These are phyloP conservation scores for Phthorimaea operculella DNA, from an alignment of 1,140 invertebrate species.

Conservation along the genomic window DNA sequence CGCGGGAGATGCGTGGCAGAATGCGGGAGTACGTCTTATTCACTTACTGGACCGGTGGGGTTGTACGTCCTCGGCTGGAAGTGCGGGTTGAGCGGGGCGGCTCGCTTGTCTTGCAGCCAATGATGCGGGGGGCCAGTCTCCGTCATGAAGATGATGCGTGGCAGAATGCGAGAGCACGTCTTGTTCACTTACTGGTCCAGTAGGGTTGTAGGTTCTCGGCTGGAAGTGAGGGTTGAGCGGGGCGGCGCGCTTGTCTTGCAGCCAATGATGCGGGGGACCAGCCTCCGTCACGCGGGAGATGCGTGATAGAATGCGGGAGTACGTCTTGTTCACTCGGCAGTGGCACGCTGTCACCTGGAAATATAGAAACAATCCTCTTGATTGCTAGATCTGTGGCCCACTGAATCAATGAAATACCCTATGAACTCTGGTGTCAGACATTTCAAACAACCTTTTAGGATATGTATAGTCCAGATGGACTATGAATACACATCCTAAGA, in stretches of 20 bases:
- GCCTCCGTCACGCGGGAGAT: constrained; percentile 48
- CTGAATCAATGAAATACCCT: neutral
- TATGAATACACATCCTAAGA: too few species aligned
- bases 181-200: constrained; percentile 66
- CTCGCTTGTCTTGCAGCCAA: constrained; percentile 63
- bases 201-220: neutral
- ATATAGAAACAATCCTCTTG: neutral
- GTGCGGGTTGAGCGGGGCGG: constrained; percentile 25
- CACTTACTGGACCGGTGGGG: too few species aligned
- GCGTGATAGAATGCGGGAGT: constrained; percentile 65
- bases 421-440: neutral
- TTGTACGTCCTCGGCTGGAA: too few species aligned
- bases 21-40: constrained; percentile 74
- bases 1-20: constrained; percentile 58
- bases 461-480: too few species aligned
- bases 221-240: constrained; percentile 23
- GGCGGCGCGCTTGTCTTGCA: constrained; percentile 57
- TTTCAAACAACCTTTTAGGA: too few species aligned
- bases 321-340: constrained; percentile 78
- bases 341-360: constrained; percentile 73
- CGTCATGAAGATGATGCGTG: constrained; percentile 52
- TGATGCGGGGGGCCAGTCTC: constrained; percentile 56
- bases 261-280: constrained; percentile 61
- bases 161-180: constrained; percentile 70
- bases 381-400: too few species aligned